phyloP scores from a whole-genome alignment of 2,113 vertebrate genomes.

The Daboia siamensis region DNA sequence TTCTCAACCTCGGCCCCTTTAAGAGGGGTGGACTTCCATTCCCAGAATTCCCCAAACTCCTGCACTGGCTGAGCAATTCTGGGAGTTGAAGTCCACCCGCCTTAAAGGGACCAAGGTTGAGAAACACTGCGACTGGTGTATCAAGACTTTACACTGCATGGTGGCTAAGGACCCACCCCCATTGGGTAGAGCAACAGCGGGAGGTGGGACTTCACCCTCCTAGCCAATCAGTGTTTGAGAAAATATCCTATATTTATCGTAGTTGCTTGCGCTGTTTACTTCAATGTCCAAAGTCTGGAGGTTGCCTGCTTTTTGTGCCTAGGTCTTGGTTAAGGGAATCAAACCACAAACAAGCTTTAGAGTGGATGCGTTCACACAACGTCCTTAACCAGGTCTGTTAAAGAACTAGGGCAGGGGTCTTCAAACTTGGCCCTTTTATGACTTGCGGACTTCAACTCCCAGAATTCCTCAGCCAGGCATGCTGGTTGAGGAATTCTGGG shows the following conservation, averaged over 20 bases:
- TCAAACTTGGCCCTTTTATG: too few relatives aligned
- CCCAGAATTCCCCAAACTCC: neutral
- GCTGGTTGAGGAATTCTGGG: too few relatives aligned
- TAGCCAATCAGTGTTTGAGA: neutral
- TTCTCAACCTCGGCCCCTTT: neutral
- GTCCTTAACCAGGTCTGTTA: neutral
- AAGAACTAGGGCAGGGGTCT: too few relatives aligned
- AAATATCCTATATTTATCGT: neutral
- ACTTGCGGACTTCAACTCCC: too few relatives aligned
- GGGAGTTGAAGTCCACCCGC: too few relatives aligned
- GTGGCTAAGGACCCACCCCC: neutral
- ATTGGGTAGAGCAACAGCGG: neutral
- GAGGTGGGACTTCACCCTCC: neutral
- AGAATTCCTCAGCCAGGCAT: too few relatives aligned
- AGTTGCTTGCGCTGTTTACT: neutral
- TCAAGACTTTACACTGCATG: neutral
- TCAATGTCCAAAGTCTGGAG: neutral
- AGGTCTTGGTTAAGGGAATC: neutral
- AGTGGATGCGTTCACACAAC: neutral
- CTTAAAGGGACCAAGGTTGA: too few relatives aligned
- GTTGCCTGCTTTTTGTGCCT: neutral
- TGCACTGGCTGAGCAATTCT: too few relatives aligned
- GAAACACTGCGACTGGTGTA: too few relatives aligned
- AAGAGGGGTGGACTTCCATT: neutral
- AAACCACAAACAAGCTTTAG: neutral